Evolutionary conservation across 2,888 invertebrate species (phyloP).

Genomic region (Schizotus pectinicornis): DNA sequence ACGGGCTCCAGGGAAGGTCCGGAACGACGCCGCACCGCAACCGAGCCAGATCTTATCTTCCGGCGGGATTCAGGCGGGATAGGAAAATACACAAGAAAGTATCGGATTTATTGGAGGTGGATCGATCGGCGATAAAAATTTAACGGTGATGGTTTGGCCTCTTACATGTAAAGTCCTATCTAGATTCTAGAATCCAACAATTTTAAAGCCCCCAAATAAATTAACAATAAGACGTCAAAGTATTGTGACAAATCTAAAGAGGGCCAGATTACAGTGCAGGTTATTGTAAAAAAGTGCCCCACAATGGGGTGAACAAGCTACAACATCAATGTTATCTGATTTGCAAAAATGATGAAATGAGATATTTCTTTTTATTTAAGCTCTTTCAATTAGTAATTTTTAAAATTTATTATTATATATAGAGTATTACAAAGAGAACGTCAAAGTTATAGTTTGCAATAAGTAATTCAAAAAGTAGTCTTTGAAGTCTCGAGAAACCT

Average conservation of each 20-base stretch:
- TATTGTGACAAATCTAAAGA: conserved; percentile 13
- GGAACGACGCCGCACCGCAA: conserved; percentile 2
- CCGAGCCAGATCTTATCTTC: conserved; percentile 21
- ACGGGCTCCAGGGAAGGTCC: conserved; percentile 17
- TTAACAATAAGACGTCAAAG: conserved; percentile 6
- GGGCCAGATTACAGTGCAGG: neutral
- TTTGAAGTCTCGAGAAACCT: too few species aligned
- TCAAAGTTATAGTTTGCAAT: too few species aligned
- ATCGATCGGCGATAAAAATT: conserved; percentile 21
- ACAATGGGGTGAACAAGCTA: too few species aligned
- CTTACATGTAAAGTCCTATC: conserved; percentile 10
- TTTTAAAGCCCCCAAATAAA: too few species aligned
- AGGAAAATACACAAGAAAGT: conserved; percentile 23
- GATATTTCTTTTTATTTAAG: too few species aligned
- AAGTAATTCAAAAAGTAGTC: too few species aligned
- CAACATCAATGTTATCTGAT: too few species aligned
- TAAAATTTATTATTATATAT: too few species aligned
- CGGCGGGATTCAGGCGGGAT: conserved; percentile 8
- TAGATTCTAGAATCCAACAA: conserved; percentile 8
- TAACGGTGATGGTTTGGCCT: conserved; percentile 7
- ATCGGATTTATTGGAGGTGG: conserved; percentile 21
- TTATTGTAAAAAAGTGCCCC: too few species aligned
- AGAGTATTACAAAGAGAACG: too few species aligned
- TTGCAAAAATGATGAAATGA: too few species aligned
- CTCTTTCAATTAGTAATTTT: too few species aligned